Evolutionary conservation across 1,140 invertebrate genomes (phyloP), one percentile per base, ranked within the genome.

Genomic region (Hycleus phaleratus): DNA sequence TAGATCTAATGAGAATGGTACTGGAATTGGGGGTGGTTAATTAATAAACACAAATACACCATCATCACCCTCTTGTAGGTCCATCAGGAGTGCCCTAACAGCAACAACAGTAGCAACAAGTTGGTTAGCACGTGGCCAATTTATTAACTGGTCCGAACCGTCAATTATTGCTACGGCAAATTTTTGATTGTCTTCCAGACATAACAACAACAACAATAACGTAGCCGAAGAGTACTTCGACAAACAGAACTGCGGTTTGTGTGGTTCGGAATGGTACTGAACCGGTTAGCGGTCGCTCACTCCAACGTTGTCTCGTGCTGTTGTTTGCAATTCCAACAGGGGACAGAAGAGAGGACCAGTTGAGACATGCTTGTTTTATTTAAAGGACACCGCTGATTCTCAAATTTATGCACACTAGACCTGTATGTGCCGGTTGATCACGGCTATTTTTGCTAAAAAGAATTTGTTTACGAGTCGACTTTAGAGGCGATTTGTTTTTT

Each of bases 271-370:
- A 6, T 25, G 38, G 44, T 42, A 43, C 44, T 47, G 52, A 55
- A 55, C 52, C 52, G 52, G 52, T 55, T 55, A 55, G 52, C 52
- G 44, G 52, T 55, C 52, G 52, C 52, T 55, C 52, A 46, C 45
- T 53, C 51, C 42, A 45, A 53, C 51, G 46, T 43, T 32, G 32
- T 32, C 32, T 32, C 32, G 32, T 32, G 32, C 32, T 32, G 32
- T 32, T 32, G 32, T 32, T 45, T 53, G 51, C 51, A 53, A 42
- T 53, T 53, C 46, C 50, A 44, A 42, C 42, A 53, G 46, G 42
- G 51, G 46, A 42, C 51, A 44, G 11, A 18, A 18, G 18, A 18
- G 18, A 32, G 32, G 32, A 32, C 32, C 32, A 32, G 32, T 32
- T 7, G 32, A 32, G 42, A 53, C 44, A 46, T 53, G 38, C 46